These are phyloP conservation scores for Drosophila cyrtoloma DNA, from an alignment of 2,888 invertebrate species.

Conservation along the genomic window DNA sequence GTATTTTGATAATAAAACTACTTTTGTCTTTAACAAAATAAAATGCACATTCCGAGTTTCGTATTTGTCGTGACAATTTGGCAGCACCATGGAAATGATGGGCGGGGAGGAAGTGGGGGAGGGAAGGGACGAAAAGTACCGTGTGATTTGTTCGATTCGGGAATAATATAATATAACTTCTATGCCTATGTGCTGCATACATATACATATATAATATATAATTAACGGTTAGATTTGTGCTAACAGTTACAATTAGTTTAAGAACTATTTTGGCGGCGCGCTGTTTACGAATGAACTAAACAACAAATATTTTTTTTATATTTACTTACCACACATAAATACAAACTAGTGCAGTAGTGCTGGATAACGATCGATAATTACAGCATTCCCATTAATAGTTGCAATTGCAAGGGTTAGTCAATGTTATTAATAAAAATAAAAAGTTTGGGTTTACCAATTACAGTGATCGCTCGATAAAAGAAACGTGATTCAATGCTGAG, in stretches of 20 bases:
- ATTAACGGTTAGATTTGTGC: slow-evolving; percentile 55
- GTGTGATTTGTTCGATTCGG: slow-evolving; percentile 25
- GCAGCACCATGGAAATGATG: slow-evolving; percentile 56
- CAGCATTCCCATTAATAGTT: neutral
- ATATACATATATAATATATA: slow-evolving; percentile 21
- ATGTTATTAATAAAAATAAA: neutral
- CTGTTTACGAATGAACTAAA: slow-evolving; percentile 48
- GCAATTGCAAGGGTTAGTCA: slow-evolving; percentile 8
- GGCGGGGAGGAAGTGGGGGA: slow-evolving; percentile 10
- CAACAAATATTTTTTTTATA: slow-evolving; percentile 45
- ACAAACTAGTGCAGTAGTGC: slow-evolving; percentile 29
- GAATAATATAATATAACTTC: slow-evolving; percentile 29
- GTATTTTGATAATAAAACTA: slow-evolving; percentile 61
- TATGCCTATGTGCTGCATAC: slow-evolving; percentile 26
- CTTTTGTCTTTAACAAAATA: slow-evolving; percentile 51
- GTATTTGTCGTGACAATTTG: slow-evolving; percentile 48
- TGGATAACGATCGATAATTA: slow-evolving; percentile 32
- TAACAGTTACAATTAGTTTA: slow-evolving; percentile 48
- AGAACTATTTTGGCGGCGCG: slow-evolving; percentile 59
- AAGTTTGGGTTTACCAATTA: neutral
- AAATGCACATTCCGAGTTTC: slow-evolving; percentile 58
- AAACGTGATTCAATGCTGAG: neutral
- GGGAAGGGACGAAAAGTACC: slow-evolving; percentile 18
- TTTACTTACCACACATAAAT: slow-evolving; percentile 28
- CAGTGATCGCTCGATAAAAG: neutral